Evolutionary conservation across 2,888 invertebrate species (phyloP).

Genomic region (Lordiphosa fenestrarum): DNA sequence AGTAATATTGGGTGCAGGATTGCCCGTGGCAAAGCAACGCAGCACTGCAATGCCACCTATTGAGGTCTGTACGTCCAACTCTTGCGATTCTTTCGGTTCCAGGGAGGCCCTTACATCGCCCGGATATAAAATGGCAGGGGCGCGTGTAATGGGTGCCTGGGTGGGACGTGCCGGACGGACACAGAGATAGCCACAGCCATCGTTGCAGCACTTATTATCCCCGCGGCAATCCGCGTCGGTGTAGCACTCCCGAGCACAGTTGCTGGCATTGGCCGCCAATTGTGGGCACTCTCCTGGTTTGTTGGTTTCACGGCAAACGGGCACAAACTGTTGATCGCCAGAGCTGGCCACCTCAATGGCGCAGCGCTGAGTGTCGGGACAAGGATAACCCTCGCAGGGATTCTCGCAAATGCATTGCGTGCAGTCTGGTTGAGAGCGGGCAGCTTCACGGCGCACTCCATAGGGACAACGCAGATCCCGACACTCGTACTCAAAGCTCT

Average conservation of each 20-base stretch:
- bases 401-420: conserved; percentile 87
- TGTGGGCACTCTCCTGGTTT: conserved; percentile 87
- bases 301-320: conserved; percentile 80
- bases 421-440: conserved; percentile 83
- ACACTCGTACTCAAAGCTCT: conserved; percentile 84
- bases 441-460: conserved; percentile 85
- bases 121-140: conserved; percentile 76
- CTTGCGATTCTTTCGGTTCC: conserved; percentile 81
- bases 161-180: conserved; percentile 82
- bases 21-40: conserved; percentile 88
- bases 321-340: conserved; percentile 68
- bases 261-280: conserved; percentile 79
- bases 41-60: conserved; percentile 89
- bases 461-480: conserved; percentile 85
- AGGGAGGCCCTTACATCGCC: conserved; percentile 77
- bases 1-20: conserved; percentile 88
- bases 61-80: conserved; percentile 84
- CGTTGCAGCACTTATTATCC: conserved; percentile 90
- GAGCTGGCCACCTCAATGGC: conserved; percentile 82
- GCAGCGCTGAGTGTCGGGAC: conserved; percentile 86
- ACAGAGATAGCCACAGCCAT: conserved; percentile 89
- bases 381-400: conserved; percentile 85
- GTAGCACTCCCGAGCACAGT: conserved; percentile 87
- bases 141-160: conserved; percentile 79
- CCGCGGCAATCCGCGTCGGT: conserved; percentile 91